Conservation (phyloP, 1,140 invertebrate genomes). For the Listronotus oregonensis region DNA sequence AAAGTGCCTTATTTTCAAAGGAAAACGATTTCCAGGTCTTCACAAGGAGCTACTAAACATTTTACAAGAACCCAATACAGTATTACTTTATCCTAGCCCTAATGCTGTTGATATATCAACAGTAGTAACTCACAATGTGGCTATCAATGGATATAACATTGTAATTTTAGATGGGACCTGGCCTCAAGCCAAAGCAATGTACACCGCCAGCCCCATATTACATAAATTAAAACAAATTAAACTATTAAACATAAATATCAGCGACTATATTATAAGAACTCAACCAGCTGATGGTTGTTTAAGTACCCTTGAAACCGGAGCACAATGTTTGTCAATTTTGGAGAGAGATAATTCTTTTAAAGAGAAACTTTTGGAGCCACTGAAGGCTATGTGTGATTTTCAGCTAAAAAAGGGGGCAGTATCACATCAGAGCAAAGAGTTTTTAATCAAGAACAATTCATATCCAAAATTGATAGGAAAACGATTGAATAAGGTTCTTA, state of each 20-base stretch:
- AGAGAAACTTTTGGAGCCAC: conserved; percentile 73
- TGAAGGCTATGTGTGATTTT: conserved; percentile 81
- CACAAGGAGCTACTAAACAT: conserved; percentile 72
- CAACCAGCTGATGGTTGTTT: conserved; percentile 90
- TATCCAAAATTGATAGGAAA: conserved; percentile 85
- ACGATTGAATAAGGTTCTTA: conserved; percentile 66
- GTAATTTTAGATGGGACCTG: conserved; percentile 92
- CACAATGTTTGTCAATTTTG: conserved; percentile 77
- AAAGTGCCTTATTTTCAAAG: conserved; percentile 79
- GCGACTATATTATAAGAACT: conserved; percentile 90
- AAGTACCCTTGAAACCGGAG: conserved; percentile 89
- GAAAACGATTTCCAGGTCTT: conserved; percentile 81
- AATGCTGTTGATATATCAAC: conserved; percentile 67
- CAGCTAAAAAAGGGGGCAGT: conserved; percentile 90
- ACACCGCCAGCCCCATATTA: conserved; percentile 72
- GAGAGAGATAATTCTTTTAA: conserved; percentile 72
- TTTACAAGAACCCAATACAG: conserved; percentile 70
- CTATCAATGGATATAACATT: conserved; percentile 68
- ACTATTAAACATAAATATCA: conserved; percentile 70
- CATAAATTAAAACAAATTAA: conserved; percentile 75
- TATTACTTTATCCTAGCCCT: conserved; percentile 83
- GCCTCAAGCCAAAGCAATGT: conserved; percentile 89
- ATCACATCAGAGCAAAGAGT: conserved; percentile 91
- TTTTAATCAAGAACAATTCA: conserved; percentile 80
- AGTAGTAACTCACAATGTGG: conserved; percentile 48